Percentiles rank a stretch among this genome's conserved stretches.
These are phyloP conservation scores for Trogon surrucura DNA, from an alignment of 2,113 vertebrate species.

Conservation along the genomic window DNA sequence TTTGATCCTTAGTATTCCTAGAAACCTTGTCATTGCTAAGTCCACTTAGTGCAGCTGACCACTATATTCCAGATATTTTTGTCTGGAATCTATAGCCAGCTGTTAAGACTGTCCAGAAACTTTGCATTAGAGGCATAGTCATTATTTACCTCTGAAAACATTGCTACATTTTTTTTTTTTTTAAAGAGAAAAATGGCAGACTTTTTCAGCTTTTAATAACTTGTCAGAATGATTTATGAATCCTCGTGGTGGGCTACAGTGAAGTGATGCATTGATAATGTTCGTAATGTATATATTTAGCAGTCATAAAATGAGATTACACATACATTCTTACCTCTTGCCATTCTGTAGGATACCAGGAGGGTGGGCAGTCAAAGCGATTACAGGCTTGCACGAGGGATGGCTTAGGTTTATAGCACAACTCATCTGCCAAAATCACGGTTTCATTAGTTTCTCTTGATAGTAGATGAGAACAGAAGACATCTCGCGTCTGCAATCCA, in stretches of 20 bases:
- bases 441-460: constrained; percentile 84
- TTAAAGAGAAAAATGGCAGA: neutral
- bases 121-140: neutral
- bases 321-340: constrained; percentile 80
- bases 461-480: constrained; percentile 84
- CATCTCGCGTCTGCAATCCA: constrained; percentile 88
- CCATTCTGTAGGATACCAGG: constrained; percentile 89
- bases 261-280: neutral
- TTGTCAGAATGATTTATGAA: neutral
- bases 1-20: neutral
- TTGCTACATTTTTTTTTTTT: neutral
- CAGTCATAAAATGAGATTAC: neutral
- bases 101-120: neutral
- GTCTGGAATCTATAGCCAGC: neutral
- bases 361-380: constrained; percentile 92
- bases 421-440: constrained; percentile 78
- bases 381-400: constrained; percentile 89
- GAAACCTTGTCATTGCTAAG: neutral
- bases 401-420: constrained; percentile 87
- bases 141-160: neutral
- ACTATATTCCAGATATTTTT: neutral
- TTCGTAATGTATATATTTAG: neutral
- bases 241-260: neutral
- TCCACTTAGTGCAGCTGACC: neutral
- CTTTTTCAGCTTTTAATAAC: neutral